Conservation (phyloP, 2,113 vertebrate genomes). For the Phoenicopterus ruber region DNA sequence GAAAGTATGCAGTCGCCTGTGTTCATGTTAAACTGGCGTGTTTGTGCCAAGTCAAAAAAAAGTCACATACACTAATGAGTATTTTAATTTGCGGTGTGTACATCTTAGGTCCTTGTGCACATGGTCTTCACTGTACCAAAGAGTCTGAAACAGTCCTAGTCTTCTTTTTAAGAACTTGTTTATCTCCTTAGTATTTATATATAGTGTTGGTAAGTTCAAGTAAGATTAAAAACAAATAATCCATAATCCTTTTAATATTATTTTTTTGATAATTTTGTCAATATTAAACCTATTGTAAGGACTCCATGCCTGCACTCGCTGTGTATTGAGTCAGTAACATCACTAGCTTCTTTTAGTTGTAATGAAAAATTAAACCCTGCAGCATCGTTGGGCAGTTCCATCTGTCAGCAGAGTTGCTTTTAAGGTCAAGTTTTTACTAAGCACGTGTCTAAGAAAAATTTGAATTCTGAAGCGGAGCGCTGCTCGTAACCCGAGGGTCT, state of each 20-base stretch:
- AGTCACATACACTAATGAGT: rapidly evolving
- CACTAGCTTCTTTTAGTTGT: background rate
- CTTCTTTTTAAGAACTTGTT: background rate
- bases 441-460: background rate
- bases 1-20: rapidly evolving
- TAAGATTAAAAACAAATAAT: background rate
- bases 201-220: background rate
- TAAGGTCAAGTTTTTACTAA: background rate
- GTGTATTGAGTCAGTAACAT: background rate
- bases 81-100: background rate
- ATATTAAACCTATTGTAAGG: background rate
- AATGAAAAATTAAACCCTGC: background rate
- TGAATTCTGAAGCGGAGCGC: background rate
- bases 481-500: rapidly evolving
- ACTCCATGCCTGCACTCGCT: background rate
- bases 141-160: background rate
- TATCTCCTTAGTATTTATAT: background rate
- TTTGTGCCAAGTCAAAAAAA: background rate
- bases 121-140: background rate
- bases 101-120: background rate
- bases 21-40: background rate
- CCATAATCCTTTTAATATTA: background rate
- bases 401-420: background rate
- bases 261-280: background rate
- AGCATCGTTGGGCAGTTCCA: background rate